phyloP scores from a whole-genome alignment of 2,113 vertebrate species.

The Mobula hypostoma region DNA sequence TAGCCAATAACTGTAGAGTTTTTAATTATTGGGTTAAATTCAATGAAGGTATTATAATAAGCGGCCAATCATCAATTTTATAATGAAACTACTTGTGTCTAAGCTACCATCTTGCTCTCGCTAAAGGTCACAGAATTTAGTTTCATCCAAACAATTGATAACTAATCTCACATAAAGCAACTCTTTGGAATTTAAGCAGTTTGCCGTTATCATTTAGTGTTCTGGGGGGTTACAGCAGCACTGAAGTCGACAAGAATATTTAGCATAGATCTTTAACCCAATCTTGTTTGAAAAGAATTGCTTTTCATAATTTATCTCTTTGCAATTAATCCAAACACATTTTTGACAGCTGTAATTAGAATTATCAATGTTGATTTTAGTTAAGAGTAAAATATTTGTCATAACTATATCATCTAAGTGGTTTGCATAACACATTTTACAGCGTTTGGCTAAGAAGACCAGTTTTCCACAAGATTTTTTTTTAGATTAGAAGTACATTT shows the following conservation, averaged over 20 bases:
- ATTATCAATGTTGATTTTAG: neutral
- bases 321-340: neutral
- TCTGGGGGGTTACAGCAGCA: neutral
- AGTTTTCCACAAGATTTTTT: neutral
- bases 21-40: neutral
- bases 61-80: neutral
- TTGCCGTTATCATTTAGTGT: neutral
- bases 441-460: neutral
- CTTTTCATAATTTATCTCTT: neutral
- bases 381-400: neutral
- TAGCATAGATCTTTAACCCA: neutral
- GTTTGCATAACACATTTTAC: neutral
- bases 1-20: neutral
- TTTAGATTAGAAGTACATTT: slow-evolving; percentile 10
- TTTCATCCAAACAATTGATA: neutral
- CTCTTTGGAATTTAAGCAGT: neutral
- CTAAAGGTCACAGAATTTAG: neutral
- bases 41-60: neutral
- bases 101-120: neutral
- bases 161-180: neutral
- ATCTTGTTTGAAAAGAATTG: neutral
- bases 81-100: neutral
- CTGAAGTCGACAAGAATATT: neutral
- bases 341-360: neutral
- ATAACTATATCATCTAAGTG: neutral